Base-by-base conservation (phyloP, 2,113 vertebrate species). In the Phocoena phocoena region DNA sequence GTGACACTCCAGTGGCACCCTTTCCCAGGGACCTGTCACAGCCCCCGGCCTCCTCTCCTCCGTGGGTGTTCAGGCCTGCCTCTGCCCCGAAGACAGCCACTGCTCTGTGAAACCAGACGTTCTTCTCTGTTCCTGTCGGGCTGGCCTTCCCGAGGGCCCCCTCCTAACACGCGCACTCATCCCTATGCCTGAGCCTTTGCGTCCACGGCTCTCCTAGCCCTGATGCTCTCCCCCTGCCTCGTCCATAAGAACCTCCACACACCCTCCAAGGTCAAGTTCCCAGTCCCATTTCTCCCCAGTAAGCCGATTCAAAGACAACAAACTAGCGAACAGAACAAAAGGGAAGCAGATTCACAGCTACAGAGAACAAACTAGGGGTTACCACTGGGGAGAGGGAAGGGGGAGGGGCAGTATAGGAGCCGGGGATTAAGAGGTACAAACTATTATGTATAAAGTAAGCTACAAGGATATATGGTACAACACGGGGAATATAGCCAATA, bases 31-130 rank as follows among this genome's bases (percentile, higher is more conserved):
- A n/a, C 31, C n/a, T 38, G 26, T 67, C 14, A 41, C 7, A n/a
- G 33, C 55, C 47, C 31, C 70, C 74, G 0, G 28, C 15, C 41
- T 5, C 44, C 41, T 41, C 62, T 68, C 53, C 41, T 62, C 83
- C 18, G 33, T 3, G 44, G n/a, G 14, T 26, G 38, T 21, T 25
- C 6, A 31, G 31, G 53, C 13, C n/a, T 47, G 41, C 20, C 18
- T 5, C 11, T 0, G 17, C 11, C 21, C 7, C 53, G 12, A 0
- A 8, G 18, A 3, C 44, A 38, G n/a, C 1, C 38, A 20, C 44
- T 33, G 53, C 18, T 70, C 36, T 63, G 25, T 68, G 4, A 68
- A 53, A 26, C 10, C 1, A 3, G 70, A 7, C 4, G 1, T 53
- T 38, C 31, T 38, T n/a, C n/a, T 60, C 44, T 55, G 10, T 68